A percentile compares a stretch with the other conserved stretches of the same genome.
These are phyloP conservation scores for Diachasmimorpha longicaudata DNA, from an alignment of 1,140 invertebrate genomes.

Conservation along the genomic window DNA sequence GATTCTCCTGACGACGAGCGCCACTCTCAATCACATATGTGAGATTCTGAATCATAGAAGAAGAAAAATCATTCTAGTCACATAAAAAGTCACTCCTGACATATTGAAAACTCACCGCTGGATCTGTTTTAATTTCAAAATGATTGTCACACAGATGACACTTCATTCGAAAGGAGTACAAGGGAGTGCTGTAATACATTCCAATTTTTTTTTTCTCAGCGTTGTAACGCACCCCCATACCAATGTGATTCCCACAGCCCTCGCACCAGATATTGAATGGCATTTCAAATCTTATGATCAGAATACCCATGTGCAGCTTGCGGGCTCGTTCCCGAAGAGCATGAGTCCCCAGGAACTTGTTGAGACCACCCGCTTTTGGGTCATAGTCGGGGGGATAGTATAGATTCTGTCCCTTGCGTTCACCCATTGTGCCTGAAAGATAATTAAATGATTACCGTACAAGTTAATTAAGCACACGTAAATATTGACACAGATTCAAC, in stretches of 20 bases:
- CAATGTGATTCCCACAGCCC: conserved; percentile 97
- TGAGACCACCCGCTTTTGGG: conserved; percentile 89
- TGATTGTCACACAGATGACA: conserved; percentile 98
- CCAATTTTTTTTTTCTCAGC: conserved; percentile 98
- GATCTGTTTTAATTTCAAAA: conserved; percentile 99
- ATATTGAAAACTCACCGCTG: conserved; percentile 73
- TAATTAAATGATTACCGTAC: background rate
- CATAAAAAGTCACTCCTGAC: background rate
- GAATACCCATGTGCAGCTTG: conserved; percentile 94
- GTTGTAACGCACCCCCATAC: conserved; percentile 99
- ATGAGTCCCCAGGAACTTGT: conserved; percentile 94
- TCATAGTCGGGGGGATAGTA: conserved; percentile 99
- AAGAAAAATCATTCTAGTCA: background rate
- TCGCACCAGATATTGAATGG: conserved; percentile 99
- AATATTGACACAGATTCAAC: too few relatives aligned
- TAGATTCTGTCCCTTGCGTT: conserved; percentile 96
- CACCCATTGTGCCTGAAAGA: conserved; percentile 75
- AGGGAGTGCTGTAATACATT: conserved; percentile 97
- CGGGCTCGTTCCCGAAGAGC: conserved; percentile 92
- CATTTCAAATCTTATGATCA: conserved; percentile 99
- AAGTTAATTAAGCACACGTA: too few relatives aligned
- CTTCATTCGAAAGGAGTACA: conserved; percentile 99
- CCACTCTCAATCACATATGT: conserved; percentile 97
- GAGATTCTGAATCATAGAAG: conserved; percentile 76
- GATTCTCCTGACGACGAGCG: conserved; percentile 93